phyloP scores from a whole-genome alignment of 1,140 invertebrate genomes.

The Amyelois transitella region DNA sequence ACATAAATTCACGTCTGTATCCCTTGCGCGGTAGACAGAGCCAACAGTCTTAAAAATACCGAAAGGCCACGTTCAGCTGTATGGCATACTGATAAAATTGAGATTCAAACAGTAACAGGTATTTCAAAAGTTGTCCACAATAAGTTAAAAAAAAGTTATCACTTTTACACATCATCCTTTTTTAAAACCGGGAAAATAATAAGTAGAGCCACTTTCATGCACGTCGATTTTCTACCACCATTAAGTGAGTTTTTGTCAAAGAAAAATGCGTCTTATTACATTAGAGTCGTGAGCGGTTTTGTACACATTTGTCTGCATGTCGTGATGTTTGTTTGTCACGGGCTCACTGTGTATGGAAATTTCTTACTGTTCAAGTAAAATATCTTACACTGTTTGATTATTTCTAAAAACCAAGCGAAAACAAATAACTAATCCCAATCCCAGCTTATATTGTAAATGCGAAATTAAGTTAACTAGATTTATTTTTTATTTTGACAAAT shows the following conservation, averaged over 20 bases:
- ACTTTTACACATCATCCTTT: too few species aligned
- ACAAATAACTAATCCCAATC: too few species aligned
- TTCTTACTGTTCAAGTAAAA: background rate
- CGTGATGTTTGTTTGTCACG: background rate
- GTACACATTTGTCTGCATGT: background rate
- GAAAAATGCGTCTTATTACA: conserved; percentile 68
- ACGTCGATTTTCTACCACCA: conserved; percentile 45
- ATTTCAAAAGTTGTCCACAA: too few species aligned
- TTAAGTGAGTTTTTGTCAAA: conserved; percentile 59
- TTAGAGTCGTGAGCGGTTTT: conserved; percentile 31
- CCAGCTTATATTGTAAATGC: too few species aligned
- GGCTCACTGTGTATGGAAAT: background rate
- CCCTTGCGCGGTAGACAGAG: too few species aligned
- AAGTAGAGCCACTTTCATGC: conserved; percentile 5
- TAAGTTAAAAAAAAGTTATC: too few species aligned
- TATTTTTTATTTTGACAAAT: too few species aligned
- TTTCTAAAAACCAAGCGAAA: background rate
- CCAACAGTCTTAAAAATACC: background rate
- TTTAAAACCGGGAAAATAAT: too few species aligned
- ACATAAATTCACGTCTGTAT: too few species aligned
- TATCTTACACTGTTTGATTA: background rate
- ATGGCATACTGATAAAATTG: too few species aligned
- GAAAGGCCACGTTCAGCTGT: background rate
- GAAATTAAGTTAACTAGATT: too few species aligned
- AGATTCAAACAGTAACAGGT: too few species aligned